Conservation (phyloP, 1,140 invertebrate genomes). For the Gonioctena quinquepunctata region DNA sequence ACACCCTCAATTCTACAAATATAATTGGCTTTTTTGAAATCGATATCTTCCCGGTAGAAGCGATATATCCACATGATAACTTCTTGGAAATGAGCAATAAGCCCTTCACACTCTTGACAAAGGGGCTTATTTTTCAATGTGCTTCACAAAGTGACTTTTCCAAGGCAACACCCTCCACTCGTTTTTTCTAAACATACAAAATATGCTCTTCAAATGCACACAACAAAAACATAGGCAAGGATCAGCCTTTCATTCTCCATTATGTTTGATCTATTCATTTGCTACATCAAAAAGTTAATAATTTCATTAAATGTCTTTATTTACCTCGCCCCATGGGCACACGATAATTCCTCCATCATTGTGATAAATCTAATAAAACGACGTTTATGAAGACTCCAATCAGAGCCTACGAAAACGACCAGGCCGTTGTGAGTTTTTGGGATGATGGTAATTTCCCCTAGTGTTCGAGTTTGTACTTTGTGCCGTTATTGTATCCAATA, state of each 20-base stretch:
- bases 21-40: too few species aligned
- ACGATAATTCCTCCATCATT: not conserved
- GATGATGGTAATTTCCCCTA: not conserved
- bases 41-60: too few species aligned
- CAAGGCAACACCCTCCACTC: constrained; percentile 7
- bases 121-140: not conserved
- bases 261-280: constrained; percentile 14
- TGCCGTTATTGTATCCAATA: not conserved
- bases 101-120: not conserved
- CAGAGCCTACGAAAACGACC: not conserved
- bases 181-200: not conserved
- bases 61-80: too few species aligned
- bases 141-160: not conserved
- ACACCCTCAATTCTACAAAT: too few species aligned
- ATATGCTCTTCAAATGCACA: constrained; percentile 11
- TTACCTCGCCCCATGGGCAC: constrained; percentile 1
- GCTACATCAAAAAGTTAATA: constrained; percentile 20
- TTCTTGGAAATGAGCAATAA: not conserved
- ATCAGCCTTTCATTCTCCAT: constrained; percentile 12
- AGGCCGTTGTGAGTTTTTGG: not conserved
- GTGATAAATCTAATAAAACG: constrained; percentile 13
- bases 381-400: constrained; percentile 12
- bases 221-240: not conserved
- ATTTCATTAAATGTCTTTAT: constrained; percentile 21
- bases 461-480: too few species aligned